Percentiles rank a stretch among this genome's conserved stretches.
phyloP scores from a whole-genome alignment of 2,113 vertebrate genomes.

The Condylura cristata region DNA sequence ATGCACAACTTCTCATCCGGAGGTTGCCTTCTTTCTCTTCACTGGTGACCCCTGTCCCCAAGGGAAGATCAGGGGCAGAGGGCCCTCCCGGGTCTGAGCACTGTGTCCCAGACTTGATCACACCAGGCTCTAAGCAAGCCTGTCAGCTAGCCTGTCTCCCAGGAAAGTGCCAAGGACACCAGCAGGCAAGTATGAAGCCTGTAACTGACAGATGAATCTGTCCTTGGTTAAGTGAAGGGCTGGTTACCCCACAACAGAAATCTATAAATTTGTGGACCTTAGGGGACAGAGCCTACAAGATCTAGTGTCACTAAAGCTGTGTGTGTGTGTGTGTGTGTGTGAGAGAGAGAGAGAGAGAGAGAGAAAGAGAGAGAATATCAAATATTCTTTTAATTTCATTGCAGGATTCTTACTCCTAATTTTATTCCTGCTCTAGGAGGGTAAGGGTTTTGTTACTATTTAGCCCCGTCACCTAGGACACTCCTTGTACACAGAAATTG shows the following conservation, averaged over 20 bases:
- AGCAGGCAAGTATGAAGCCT: not conserved
- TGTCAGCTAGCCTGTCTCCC: not conserved
- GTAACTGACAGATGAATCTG: not conserved
- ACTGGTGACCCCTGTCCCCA: not conserved
- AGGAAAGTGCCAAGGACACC: slow-evolving; percentile 42
- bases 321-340: not conserved
- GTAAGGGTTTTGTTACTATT: not conserved
- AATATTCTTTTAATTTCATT: not conserved
- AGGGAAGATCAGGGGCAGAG: not conserved
- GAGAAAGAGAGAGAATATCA: not conserved
- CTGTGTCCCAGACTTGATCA: not conserved
- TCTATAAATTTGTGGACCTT: not conserved
- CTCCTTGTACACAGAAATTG: not conserved
- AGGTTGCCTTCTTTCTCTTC: not conserved
- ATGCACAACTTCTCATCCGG: not conserved
- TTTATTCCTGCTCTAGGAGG: not conserved
- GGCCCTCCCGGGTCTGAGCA: not conserved
- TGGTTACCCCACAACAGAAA: slow-evolving; percentile 28
- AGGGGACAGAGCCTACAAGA: not conserved
- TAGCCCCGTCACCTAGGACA: not conserved
- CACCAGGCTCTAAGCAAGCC: not conserved
- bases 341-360: not conserved
- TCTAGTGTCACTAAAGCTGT: not conserved
- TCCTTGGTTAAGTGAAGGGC: slow-evolving; percentile 17
- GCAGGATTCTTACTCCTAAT: not conserved